phyloP scores from a whole-genome alignment of 1,140 invertebrate genomes.

The Hyles vespertilio region DNA sequence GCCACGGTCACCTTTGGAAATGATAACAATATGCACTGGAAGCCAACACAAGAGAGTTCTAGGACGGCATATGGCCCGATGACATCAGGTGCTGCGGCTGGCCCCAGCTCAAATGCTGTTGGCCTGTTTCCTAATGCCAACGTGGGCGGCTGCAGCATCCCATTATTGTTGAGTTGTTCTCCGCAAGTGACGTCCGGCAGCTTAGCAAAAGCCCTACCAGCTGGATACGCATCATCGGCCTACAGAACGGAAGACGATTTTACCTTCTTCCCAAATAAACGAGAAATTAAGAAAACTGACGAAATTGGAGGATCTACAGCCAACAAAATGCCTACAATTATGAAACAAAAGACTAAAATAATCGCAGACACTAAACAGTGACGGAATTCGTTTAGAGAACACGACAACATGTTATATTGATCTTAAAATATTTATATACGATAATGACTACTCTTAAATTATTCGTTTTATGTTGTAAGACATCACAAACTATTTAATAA shows the following conservation, averaged over 20 bases:
- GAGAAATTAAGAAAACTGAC: constrained; percentile 37
- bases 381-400: constrained; percentile 4
- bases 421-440: too few relatives aligned
- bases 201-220: constrained; percentile 39
- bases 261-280: constrained; percentile 42
- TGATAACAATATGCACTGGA: constrained; percentile 17
- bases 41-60: constrained; percentile 18
- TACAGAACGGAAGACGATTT: constrained; percentile 45
- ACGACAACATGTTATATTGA: not conserved
- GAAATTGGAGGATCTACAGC: constrained; percentile 16
- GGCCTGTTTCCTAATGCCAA: constrained; percentile 57
- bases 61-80: constrained; percentile 23
- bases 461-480: constrained; percentile 14
- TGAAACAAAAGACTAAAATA: constrained; percentile 22
- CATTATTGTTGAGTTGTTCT: constrained; percentile 56
- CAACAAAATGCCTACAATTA: constrained; percentile 16
- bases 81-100: constrained; percentile 10
- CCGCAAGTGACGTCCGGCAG: constrained; percentile 57
- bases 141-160: constrained; percentile 50
- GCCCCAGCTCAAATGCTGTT: constrained; percentile 30
- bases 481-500: constrained; percentile 27
- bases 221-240: constrained; percentile 30
- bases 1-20: constrained; percentile 25
- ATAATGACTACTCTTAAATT: not conserved
- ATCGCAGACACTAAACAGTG: constrained; percentile 27